These are phyloP conservation scores for Choreutis nemorana DNA, from an alignment of 2,888 invertebrate genomes.

Conservation along the genomic window DNA sequence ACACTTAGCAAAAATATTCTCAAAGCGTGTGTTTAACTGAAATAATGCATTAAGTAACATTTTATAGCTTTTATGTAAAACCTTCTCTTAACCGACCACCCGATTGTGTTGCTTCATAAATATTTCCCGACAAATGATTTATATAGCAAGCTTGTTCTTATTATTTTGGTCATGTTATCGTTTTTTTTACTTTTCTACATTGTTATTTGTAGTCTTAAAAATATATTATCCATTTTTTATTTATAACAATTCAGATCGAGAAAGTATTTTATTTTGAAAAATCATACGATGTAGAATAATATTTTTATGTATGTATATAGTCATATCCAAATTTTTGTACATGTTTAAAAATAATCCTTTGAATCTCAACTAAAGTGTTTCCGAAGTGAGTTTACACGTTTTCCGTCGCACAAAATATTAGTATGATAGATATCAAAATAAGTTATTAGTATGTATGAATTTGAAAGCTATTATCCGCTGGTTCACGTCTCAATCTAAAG, in stretches of 20 bases:
- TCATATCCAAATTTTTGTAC: too few relatives aligned
- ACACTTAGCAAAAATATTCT: too few relatives aligned
- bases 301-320: too few relatives aligned
- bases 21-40: too few relatives aligned
- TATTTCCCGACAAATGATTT: constrained; percentile 50
- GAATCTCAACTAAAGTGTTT: too few relatives aligned
- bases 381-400: constrained; percentile 2
- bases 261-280: too few relatives aligned
- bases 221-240: too few relatives aligned
- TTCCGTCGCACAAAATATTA: neutral
- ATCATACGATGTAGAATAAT: too few relatives aligned
- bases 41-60: too few relatives aligned
- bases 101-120: constrained; percentile 43
- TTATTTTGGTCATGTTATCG: constrained; percentile 48
- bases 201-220: neutral
- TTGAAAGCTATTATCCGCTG: constrained; percentile 44
- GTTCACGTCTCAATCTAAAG: constrained; percentile 64
- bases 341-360: too few relatives aligned
- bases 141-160: constrained; percentile 43
- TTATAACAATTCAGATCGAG: too few relatives aligned
- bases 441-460: constrained; percentile 27
- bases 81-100: constrained; percentile 32
- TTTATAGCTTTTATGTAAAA: too few relatives aligned
- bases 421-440: neutral
- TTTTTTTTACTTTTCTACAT: constrained; percentile 21